These are phyloP conservation scores for Synanthedon vespiformis DNA, from an alignment of 2,888 invertebrate genomes.

Conservation along the genomic window DNA sequence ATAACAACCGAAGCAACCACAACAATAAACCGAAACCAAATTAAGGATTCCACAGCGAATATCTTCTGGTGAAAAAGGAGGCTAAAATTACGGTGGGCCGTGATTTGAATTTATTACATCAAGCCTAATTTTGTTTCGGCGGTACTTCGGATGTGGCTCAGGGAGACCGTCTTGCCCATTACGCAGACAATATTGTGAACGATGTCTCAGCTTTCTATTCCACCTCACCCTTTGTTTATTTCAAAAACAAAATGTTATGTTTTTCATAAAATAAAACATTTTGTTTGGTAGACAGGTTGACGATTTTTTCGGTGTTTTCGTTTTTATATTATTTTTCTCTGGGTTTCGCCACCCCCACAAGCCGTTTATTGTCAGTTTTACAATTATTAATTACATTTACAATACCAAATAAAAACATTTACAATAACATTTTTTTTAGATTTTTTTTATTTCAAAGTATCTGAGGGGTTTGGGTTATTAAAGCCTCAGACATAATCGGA, in stretches of 20 bases:
- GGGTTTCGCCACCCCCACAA: too few relatives aligned
- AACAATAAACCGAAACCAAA: constrained; percentile 59
- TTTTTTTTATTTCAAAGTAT: too few relatives aligned
- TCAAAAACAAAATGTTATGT: constrained; percentile 26
- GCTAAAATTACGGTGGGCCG: constrained; percentile 54
- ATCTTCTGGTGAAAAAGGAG: constrained; percentile 57
- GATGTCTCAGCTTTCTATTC: constrained; percentile 24
- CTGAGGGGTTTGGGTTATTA: too few relatives aligned
- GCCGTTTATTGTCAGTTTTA: too few relatives aligned
- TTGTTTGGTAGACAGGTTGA: too few relatives aligned
- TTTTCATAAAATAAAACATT: too few relatives aligned
- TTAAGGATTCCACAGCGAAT: constrained; percentile 59
- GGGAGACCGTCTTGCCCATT: constrained; percentile 33
- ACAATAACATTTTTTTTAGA: too few relatives aligned
- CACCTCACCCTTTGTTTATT: constrained; percentile 32
- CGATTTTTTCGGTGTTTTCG: too few relatives aligned
- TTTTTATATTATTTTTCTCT: too few relatives aligned
- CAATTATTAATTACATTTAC: too few relatives aligned
- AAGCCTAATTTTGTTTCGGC: constrained; percentile 62
- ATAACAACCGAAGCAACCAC: constrained; percentile 44
- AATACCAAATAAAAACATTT: too few relatives aligned
- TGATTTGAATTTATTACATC: constrained; percentile 67
- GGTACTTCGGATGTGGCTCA: constrained; percentile 31
- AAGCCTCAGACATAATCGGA: too few relatives aligned
- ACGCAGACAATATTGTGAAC: constrained; percentile 45